These are phyloP conservation scores for Geodia barretti DNA, from an alignment of 37 sponge, comb jelly and placozoan genomes.

Conservation along the genomic window DNA sequence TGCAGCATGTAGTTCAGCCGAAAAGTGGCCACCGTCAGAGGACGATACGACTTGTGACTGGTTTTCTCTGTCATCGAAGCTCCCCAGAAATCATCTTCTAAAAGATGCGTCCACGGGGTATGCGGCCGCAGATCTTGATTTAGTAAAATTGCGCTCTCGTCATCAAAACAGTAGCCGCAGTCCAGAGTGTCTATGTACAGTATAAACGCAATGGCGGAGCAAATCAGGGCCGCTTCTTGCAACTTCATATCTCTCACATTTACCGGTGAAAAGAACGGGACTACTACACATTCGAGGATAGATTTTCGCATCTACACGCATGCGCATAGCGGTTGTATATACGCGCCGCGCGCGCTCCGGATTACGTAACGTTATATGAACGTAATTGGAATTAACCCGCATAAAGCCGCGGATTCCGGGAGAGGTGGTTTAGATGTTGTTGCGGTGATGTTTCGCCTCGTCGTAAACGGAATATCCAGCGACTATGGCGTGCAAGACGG, in stretches of 20 bases:
- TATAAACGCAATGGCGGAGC: slow-evolving; percentile 27
- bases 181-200: slow-evolving; percentile 69
- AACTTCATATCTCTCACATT: not conserved
- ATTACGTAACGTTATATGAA: too few species aligned
- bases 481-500: too few species aligned
- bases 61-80: slow-evolving; percentile 71
- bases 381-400: too few species aligned
- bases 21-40: slow-evolving; percentile 68
- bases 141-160: slow-evolving; percentile 60
- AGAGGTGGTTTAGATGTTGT: too few species aligned
- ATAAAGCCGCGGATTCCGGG: too few species aligned
- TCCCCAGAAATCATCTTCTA: slow-evolving; percentile 88
- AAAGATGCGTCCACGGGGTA: slow-evolving; percentile 56
- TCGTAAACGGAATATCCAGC: too few species aligned
- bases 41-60: slow-evolving; percentile 88
- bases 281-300: not conserved
- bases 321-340: too few species aligned
- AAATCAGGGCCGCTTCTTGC: not conserved
- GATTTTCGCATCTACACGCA: too few species aligned
- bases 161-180: slow-evolving; percentile 74
- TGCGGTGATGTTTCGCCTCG: too few species aligned
- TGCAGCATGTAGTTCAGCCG: slow-evolving; percentile 74
- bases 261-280: not conserved
- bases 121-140: slow-evolving; percentile 73
- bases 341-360: too few species aligned